phyloP scores from a whole-genome alignment of 2,888 invertebrate genomes.

The Lordiphosa andalusiaca region DNA sequence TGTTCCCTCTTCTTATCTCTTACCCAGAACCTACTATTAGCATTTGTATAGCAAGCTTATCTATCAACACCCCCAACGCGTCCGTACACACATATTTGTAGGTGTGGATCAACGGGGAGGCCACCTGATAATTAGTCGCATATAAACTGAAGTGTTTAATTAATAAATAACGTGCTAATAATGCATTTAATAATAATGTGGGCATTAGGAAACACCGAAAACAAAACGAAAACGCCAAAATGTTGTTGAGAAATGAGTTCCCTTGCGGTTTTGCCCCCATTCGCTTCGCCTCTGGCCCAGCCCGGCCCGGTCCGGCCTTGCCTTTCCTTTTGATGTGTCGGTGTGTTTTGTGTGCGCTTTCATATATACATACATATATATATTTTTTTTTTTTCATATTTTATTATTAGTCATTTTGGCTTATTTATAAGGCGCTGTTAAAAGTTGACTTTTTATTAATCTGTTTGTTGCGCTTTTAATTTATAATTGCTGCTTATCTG shows the following conservation, averaged over 20 bases:
- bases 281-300: slow-evolving; percentile 3
- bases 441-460: slow-evolving; percentile 70
- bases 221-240: slow-evolving; percentile 4
- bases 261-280: slow-evolving; percentile 20
- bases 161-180: slow-evolving; percentile 73
- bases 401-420: slow-evolving; percentile 71
- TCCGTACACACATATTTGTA: background rate
- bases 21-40: slow-evolving; percentile 28
- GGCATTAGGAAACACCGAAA: slow-evolving; percentile 4
- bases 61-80: slow-evolving; percentile 31
- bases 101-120: slow-evolving; percentile 9
- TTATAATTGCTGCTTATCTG: slow-evolving; percentile 73
- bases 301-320: slow-evolving; percentile 4
- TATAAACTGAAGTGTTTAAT: slow-evolving; percentile 67
- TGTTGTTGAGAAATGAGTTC: slow-evolving; percentile 28
- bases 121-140: slow-evolving; percentile 49
- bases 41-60: slow-evolving; percentile 39
- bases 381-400: slow-evolving; percentile 62
- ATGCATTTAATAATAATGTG: slow-evolving; percentile 45
- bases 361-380: slow-evolving; percentile 37
- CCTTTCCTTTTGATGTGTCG: slow-evolving; percentile 56
- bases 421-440: slow-evolving; percentile 68
- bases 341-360: slow-evolving; percentile 44
- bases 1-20: slow-evolving; percentile 25
- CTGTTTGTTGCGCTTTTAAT: slow-evolving; percentile 69